Evolutionary conservation across 2,797 vertebrate genomes (phyloP).

Genomic region (Bovichtus diacanthus): DNA sequence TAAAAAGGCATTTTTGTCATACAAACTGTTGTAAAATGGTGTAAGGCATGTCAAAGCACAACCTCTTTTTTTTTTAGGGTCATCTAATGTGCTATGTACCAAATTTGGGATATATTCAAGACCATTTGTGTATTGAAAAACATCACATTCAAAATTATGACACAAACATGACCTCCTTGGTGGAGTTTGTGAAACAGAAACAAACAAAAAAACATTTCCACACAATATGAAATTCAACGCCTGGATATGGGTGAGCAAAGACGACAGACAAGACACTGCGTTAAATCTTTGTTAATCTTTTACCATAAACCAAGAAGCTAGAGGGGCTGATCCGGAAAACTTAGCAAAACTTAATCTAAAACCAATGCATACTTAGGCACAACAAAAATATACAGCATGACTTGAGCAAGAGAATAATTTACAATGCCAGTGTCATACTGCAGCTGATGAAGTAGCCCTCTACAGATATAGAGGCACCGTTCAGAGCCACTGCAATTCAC

Average conservation of each 20-base stretch:
- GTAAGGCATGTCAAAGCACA: not conserved
- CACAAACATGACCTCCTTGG: not conserved
- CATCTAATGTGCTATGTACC: not conserved
- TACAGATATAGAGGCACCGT: not conserved
- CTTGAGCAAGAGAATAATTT: not conserved
- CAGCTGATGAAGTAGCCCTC: not conserved
- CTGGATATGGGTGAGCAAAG: not conserved
- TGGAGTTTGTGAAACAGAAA: not conserved
- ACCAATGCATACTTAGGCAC: not conserved
- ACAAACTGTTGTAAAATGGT: not conserved
- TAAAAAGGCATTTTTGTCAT: not conserved
- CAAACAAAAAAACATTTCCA: not conserved
- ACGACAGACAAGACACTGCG: not conserved
- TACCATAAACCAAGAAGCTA: not conserved
- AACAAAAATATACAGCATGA: not conserved
- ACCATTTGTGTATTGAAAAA: not conserved
- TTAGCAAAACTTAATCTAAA: not conserved
- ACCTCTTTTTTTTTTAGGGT: too few species aligned
- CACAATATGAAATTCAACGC: not conserved
- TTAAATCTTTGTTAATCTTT: not conserved
- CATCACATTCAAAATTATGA: not conserved
- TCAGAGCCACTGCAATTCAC: not conserved
- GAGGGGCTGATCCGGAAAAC: not conserved
- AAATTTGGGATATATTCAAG: not conserved
- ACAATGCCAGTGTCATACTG: not conserved